Evolutionary conservation across 2,888 invertebrate genomes (phyloP).

Genomic region (Eledona agricola): DNA sequence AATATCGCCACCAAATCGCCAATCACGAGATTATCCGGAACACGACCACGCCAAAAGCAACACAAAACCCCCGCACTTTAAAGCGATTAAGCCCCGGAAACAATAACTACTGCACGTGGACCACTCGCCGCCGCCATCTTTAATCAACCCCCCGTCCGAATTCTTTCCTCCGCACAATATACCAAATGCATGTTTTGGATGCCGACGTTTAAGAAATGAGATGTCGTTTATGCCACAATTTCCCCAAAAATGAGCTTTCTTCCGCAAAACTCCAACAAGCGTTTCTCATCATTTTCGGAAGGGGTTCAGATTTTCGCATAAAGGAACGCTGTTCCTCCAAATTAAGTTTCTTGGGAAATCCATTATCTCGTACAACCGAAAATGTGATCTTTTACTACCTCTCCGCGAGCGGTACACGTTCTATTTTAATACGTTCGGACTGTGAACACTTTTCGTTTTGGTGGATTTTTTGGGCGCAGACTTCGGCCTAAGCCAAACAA

Average conservation of each 20-base stretch:
- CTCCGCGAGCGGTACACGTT: too few species aligned
- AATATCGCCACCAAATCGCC: conserved; percentile 22
- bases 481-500: conserved; percentile 48
- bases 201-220: conserved; percentile 23
- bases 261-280: conserved; percentile 7
- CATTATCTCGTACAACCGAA: too few species aligned
- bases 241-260: conserved; percentile 13
- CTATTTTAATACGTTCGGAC: too few species aligned
- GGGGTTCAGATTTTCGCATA: conserved; percentile 5
- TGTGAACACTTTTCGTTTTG: conserved; percentile 7
- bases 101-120: conserved; percentile 16
- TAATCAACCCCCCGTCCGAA: conserved; percentile 19
- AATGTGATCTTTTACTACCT: too few species aligned
- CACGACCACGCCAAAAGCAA: conserved; percentile 22
- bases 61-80: conserved; percentile 12
- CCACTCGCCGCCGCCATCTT: conserved; percentile 18
- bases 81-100: conserved; percentile 14
- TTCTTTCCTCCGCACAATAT: conserved; percentile 18
- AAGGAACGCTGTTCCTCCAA: background rate
- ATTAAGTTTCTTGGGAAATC: too few species aligned
- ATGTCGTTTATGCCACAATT: conserved; percentile 14
- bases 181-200: conserved; percentile 17
- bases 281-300: conserved; percentile 5
- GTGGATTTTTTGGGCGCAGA: conserved; percentile 11
- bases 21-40: conserved; percentile 26